Conservation (phyloP, 1,140 invertebrate species). For the Ooceraea biroi region DNA sequence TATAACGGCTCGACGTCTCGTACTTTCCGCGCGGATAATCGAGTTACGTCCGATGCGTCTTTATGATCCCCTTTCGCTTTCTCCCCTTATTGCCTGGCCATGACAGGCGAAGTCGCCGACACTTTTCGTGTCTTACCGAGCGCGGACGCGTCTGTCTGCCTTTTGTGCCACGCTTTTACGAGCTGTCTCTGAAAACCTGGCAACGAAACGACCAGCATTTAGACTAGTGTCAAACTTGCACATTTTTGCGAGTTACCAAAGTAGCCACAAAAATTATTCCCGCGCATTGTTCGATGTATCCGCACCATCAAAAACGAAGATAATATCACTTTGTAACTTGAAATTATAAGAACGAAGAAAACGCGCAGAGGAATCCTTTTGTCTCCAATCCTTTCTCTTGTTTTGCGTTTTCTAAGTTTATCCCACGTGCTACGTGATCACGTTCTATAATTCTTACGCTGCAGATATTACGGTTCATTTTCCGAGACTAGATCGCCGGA, state of each 20-base stretch:
- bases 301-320: background rate
- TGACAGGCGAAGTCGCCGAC: slow-evolving; percentile 17
- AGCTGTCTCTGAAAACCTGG: background rate
- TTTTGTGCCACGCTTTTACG: background rate
- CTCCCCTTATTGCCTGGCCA: slow-evolving; percentile 30
- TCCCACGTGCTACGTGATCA: background rate
- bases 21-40: slow-evolving; percentile 72
- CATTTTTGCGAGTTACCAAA: background rate
- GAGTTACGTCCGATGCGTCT: slow-evolving; percentile 65
- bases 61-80: slow-evolving; percentile 55
- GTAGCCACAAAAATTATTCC: background rate
- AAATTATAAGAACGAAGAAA: background rate
- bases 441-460: background rate
- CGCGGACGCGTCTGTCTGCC: background rate
- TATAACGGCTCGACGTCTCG: slow-evolving; percentile 59
- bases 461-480: slow-evolving; percentile 6
- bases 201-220: background rate
- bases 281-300: background rate
- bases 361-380: background rate
- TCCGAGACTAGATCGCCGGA: background rate
- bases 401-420: background rate
- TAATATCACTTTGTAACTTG: background rate
- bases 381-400: background rate
- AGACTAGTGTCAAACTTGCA: background rate
- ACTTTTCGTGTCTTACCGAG: slow-evolving; percentile 25